Base-by-base conservation (phyloP, 1,140 invertebrate genomes). In the Temnothorax longispinosus region DNA sequence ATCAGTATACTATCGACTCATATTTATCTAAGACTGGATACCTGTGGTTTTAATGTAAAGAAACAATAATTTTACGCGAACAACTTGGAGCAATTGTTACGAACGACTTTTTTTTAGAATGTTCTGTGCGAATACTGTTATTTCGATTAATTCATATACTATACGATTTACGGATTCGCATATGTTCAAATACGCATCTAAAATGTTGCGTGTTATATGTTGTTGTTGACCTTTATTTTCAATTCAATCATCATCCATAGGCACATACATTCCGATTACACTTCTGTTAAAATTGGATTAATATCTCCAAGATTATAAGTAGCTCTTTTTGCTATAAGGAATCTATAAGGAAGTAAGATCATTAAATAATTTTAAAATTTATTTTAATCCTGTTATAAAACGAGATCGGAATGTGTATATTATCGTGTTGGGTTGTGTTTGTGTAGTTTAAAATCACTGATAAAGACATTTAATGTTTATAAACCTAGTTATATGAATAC, bases 21-120 rank as follows among this genome's bases (percentile, higher is more conserved):
- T 58, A 62, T 6, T 65, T 60, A n/a, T 64, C 21, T 15, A 84
- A 89, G 75, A 75, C 58, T 89, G 81, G 38, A 21, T 80, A 69
- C 6, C 5, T 47, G 11, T 32, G 18, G 21, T 85, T 86, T 41
- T 15, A 67, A 54, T 67, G 21, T 6, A 65, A 80, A 52, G 13
- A 2, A 52, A 71, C 21, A 41, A 72, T 71, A 80, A 86, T 3
- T 21, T 50, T 10, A 69, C 18, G 7, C 27, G 13, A 41, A 44
- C 15, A 80, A 38, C 56, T 64, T n/a, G n/a, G 32, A 13, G 3
- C 41, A n/a, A 44, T 3, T 38, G 8, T 76, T 81, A 71, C 38
- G 2, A 47, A 69, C 1, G 6, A 38, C 15, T 52, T 80, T 67
- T 78, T 21, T 7, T 35, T 3, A 62, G 10, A 21, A 78, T 35